Evolutionary conservation across 1,140 invertebrate species (phyloP).

Genomic region (Pollicipes pollicipes): DNA sequence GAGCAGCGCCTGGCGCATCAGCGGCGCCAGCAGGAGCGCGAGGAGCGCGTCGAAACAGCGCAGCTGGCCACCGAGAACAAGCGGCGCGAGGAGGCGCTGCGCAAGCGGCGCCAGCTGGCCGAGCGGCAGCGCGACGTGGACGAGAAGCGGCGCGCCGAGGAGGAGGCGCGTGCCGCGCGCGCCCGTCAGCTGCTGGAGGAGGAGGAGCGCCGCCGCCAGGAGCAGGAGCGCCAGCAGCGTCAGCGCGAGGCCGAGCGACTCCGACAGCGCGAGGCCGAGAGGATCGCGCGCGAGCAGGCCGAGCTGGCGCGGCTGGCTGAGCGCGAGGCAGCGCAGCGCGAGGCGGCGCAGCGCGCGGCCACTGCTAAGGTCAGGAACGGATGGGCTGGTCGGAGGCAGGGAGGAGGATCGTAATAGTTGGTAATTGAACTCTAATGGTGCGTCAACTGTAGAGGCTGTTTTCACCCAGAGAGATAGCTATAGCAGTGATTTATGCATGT

Average conservation of each 20-base stretch:
- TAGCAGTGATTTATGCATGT: too few species aligned
- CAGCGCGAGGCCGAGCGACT: slow-evolving; percentile 9
- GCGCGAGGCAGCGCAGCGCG: slow-evolving; percentile 5
- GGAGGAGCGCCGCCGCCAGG: slow-evolving; percentile 12
- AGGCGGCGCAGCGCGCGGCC: background rate
- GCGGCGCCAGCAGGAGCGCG: background rate
- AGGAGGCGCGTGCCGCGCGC: slow-evolving; percentile 11
- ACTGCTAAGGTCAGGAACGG: too few species aligned
- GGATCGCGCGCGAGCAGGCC: slow-evolving; percentile 13
- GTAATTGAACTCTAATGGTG: too few species aligned
- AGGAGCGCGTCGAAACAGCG: background rate
- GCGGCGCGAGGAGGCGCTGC: background rate
- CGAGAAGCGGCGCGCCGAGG: slow-evolving; percentile 13
- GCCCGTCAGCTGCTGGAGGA: slow-evolving; percentile 13
- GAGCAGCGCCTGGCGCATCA: background rate
- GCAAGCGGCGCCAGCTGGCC: background rate
- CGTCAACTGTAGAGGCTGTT: too few species aligned
- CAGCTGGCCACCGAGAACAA: background rate
- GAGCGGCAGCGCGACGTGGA: slow-evolving; percentile 15
- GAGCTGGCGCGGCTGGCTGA: slow-evolving; percentile 11
- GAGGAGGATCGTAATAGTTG: too few species aligned
- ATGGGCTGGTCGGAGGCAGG: too few species aligned
- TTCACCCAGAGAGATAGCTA: too few species aligned
- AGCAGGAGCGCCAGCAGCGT: slow-evolving; percentile 13
- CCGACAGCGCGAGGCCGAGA: slow-evolving; percentile 12